phyloP scores from a whole-genome alignment of 1,140 invertebrate genomes.

The Ceratitis capitata region DNA sequence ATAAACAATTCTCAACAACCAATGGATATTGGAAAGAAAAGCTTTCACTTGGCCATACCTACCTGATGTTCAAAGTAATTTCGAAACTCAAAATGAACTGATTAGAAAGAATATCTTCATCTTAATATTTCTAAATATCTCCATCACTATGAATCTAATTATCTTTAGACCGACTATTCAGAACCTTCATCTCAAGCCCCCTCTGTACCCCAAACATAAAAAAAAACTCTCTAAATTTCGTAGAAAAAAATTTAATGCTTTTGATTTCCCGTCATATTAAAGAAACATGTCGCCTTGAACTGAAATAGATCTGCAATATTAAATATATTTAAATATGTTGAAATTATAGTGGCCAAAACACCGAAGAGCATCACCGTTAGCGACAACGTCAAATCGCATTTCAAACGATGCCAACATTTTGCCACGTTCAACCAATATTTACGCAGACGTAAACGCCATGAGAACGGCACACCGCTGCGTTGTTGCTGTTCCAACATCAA shows the following conservation, averaged over 20 bases:
- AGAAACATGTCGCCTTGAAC: conserved; percentile 59
- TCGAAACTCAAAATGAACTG: too few relatives aligned
- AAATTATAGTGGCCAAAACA: conserved; percentile 56
- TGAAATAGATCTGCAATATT: conserved; percentile 53
- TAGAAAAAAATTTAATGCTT: conserved; percentile 21
- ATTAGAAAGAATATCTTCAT: too few relatives aligned
- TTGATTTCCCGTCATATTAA: conserved; percentile 38
- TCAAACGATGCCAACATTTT: conserved; percentile 47
- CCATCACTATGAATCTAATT: too few relatives aligned
- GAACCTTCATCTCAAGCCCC: too few relatives aligned
- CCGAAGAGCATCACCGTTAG: conserved; percentile 60
- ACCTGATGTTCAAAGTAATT: too few relatives aligned
- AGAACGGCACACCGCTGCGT: neutral
- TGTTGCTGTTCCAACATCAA: conserved; percentile 44
- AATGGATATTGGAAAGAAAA: too few relatives aligned
- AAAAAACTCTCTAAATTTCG: too few relatives aligned
- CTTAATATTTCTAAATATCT: too few relatives aligned
- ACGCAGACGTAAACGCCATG: conserved; percentile 29
- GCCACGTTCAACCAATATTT: conserved; percentile 52
- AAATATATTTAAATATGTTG: conserved; percentile 61
- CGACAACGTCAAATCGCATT: conserved; percentile 57
- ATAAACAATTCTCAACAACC: too few relatives aligned
- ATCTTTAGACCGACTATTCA: too few relatives aligned
- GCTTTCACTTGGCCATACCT: too few relatives aligned
- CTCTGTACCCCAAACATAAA: too few relatives aligned